Percentiles rank a stretch among this genome's conserved stretches.
Evolutionary conservation across 2,797 vertebrate genomes (phyloP).

Genomic region (Alosa sapidissima): DNA sequence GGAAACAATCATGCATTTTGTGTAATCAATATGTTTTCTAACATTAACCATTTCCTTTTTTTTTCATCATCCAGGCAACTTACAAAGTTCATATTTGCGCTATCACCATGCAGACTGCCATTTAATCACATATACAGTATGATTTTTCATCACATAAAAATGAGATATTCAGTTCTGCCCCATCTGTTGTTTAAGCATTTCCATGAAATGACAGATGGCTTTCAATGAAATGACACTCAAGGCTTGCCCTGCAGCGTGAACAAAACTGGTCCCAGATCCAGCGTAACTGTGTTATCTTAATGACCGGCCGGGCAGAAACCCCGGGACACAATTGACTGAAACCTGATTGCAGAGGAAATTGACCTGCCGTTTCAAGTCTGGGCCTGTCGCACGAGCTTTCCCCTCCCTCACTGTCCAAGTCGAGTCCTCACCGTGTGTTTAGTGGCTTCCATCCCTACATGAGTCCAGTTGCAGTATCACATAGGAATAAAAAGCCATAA

Average conservation of each 20-base stretch:
- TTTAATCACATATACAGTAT: constrained; percentile 17
- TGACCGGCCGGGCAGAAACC: background rate
- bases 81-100: background rate
- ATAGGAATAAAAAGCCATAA: constrained; percentile 99
- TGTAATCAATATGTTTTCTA: background rate
- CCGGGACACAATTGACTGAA: constrained; percentile 13
- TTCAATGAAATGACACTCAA: background rate
- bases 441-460: constrained; percentile 99
- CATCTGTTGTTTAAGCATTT: constrained; percentile 18
- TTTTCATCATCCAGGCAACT: background rate
- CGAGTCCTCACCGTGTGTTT: constrained; percentile 94
- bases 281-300: constrained; percentile 14
- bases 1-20: background rate
- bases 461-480: constrained; percentile 96
- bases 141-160: background rate
- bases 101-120: background rate
- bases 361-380: constrained; percentile 40
- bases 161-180: background rate
- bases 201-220: background rate
- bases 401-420: constrained; percentile 32
- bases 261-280: background rate
- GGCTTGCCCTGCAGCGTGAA: background rate
- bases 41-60: background rate
- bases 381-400: constrained; percentile 28
- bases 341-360: constrained; percentile 27